Base-by-base conservation (phyloP, 2,113 vertebrate genomes). In the Cyphomyrus discorhynchus region DNA sequence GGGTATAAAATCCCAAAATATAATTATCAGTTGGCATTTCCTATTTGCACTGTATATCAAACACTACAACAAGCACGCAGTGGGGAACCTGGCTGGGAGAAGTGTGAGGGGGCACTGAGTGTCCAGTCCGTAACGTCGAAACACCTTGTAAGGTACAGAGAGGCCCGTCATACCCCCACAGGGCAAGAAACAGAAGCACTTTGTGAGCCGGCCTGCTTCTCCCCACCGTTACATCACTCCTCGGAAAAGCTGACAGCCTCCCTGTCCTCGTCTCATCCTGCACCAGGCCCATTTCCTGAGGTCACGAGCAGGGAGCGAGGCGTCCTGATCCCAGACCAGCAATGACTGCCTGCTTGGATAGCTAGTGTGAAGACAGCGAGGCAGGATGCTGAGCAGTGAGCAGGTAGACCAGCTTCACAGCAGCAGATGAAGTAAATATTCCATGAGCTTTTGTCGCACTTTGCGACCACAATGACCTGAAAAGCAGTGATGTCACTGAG, bases 21-120 rank as follows among this genome's bases (percentile, higher is more conserved):
- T 52, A 53, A 83, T 82, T 89, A 10, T n/a, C 46, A 89, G 50
- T 42, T 15, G 46, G 35, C 5, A 89, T 89, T 89, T 82, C 39
- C 49, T 87, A 35, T 87, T 87, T 87, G 50, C 85, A 35, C 85
- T 21, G 31, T 50, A 53, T 53, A 52, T 52, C 27, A 87, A 53
- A 35, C 49, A 52, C 85, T 86, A 53, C n/a, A 19, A 56, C 50
- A 86, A 49, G 50, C 5, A 6, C 0, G 24, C 46, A 13, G 24
- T 49, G 84, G 49, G 84, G 84, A 52, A n/a, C 24, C 24, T 85
- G n/a, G 24, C 27, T 47, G 8, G 47, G 85, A 9, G 50, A 39
- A 86, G 42, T 5, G 21, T 42, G 80, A 39, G 1, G 2, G 9
- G 42, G 35, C 46, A 47, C 31, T 21, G 1, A 46, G 45, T 24